Evolutionary conservation across 2,888 invertebrate genomes (phyloP), one percentile per base, ranked within the genome.

Genomic region (Chalcis sispes): DNA sequence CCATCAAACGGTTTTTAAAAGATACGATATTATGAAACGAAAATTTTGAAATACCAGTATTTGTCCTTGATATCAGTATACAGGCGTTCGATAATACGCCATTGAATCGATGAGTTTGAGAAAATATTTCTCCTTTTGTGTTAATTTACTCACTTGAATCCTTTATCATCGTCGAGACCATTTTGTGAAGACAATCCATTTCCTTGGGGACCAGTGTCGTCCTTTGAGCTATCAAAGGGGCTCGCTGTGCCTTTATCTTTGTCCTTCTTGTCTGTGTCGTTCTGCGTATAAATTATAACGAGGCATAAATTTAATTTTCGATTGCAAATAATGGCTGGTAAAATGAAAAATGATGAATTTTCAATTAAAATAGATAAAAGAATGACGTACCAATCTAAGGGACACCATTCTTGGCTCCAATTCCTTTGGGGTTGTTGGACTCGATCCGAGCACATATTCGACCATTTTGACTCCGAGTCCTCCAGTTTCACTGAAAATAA

Each of bases 381-480:
- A 40, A 36, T 25, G 42, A 46, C 73, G 15, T 82, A 89, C 89
- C 87, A 90, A 86, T 85, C 88, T 86, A 32, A 88, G 81, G 52
- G 86, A 85, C 67, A 84, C 87, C 86, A 89, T 88, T 72, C 88
- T 85, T 13, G 85, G 85, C 79, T 88, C 88, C 81, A 89, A 79
- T 80, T 88, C 88, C 78, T 88, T 89, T 2, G 88, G 88, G 64
- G 88, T 89, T 81, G 96, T 97, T 25, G 97, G 96, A 79, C 96
- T 96, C 80, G 95, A 96, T 81, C 98, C 96, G 84, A 99, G 92
- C 76, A 99, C 98, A 89, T 98, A 98, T 90, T 99, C 98, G 70
- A 98, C 98, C 97, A 98, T 98, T 91, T 98, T 98, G 82, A 98
- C 96, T 81, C 97, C 97, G 81, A 98, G 93, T 56, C 97, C 97